Evolutionary conservation across 2,113 vertebrate genomes (phyloP), one percentile per base, ranked within the genome.

Genomic region (Lampris incognitus): DNA sequence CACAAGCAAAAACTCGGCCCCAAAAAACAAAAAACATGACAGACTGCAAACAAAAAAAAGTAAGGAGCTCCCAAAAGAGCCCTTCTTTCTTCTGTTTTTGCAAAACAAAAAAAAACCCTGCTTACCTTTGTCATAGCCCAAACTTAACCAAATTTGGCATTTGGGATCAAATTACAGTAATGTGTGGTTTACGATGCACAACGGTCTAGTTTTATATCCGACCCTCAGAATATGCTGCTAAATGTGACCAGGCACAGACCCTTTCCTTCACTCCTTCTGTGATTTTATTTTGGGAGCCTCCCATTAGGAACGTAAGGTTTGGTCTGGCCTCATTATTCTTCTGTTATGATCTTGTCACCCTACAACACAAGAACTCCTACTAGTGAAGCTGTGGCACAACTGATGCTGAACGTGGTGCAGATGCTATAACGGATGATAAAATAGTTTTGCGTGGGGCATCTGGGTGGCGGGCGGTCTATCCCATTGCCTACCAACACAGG

Each of bases 261-360:
- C 38, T 58, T 67, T 68, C 44, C 60, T 11, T 64, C 73, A 38
- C 54, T 55, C 54, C 54, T 83, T 72, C 75, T 82, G 65, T 56
- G 69, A 78, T 64, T 83, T 74, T 74, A 65, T 79, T 74, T 82
- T 56, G 61, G 69, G 59, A 81, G 66, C 68, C 61, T 81, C 74
- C 78, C 62, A 40, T 36, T 60, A 74, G 84, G 80, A 90, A 82
- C 75, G 63, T 83, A 72, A 71, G 72, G 72, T 83, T 85, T 84
- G 76, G 72, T 85, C 60, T 72, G 76, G 73, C 51, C 83, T 81
- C 64, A 79, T 80, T 74, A 39, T 76, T 68, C 40, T 52, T 67
- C 62, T 79, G 24, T 24, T 24, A 24, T 85, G 76, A 77, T 74
- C 68, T 82, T 83, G 81, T 83, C 69, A 70, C 41, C 41, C 46